A percentile compares a stretch with the other conserved stretches of the same genome.
phyloP scores from a whole-genome alignment of 2,888 invertebrate species.

The Andrena trimmerana region DNA sequence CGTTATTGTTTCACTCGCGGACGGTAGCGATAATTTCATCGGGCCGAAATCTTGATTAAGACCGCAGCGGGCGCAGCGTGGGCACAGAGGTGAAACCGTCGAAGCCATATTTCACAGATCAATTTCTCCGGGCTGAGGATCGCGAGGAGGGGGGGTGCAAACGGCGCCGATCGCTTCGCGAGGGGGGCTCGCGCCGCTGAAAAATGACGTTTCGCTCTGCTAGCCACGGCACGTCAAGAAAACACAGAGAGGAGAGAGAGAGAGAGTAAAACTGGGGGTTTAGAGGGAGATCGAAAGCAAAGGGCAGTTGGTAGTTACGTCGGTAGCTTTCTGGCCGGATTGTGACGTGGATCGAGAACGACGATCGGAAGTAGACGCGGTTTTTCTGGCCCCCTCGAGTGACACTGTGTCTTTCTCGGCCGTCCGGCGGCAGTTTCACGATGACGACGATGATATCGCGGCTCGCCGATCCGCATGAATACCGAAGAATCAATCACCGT shows the following conservation, averaged over 20 bases:
- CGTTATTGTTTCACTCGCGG: conserved; percentile 23
- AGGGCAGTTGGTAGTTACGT: conserved; percentile 49
- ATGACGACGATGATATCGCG: conserved; percentile 75
- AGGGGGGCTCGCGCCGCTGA: conserved; percentile 44
- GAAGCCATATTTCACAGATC: conserved; percentile 64
- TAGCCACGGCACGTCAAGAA: conserved; percentile 34
- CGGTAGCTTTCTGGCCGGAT: conserved; percentile 62
- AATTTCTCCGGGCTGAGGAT: conserved; percentile 50
- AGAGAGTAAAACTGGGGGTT: neutral
- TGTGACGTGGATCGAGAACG: conserved; percentile 51
- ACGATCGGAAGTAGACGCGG: conserved; percentile 47
- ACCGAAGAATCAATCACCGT: conserved; percentile 77
- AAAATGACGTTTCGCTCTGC: conserved; percentile 69
- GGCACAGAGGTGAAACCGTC: conserved; percentile 3
- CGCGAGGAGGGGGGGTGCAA: conserved; percentile 17
- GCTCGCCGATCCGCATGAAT: conserved; percentile 71
- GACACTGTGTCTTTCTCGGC: conserved; percentile 33
- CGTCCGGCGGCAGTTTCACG: conserved; percentile 47
- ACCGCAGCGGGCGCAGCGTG: conserved; percentile 21
- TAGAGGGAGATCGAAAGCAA: conserved; percentile 28
- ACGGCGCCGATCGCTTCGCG: conserved; percentile 24
- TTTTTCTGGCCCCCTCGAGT: conserved; percentile 18
- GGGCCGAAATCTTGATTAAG: conserved; percentile 57
- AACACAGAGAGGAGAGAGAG: too few relatives aligned
- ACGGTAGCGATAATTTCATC: conserved; percentile 47